These are phyloP conservation scores for Malthinus seriepunctatus DNA, from an alignment of 2,888 invertebrate genomes.

Conservation along the genomic window DNA sequence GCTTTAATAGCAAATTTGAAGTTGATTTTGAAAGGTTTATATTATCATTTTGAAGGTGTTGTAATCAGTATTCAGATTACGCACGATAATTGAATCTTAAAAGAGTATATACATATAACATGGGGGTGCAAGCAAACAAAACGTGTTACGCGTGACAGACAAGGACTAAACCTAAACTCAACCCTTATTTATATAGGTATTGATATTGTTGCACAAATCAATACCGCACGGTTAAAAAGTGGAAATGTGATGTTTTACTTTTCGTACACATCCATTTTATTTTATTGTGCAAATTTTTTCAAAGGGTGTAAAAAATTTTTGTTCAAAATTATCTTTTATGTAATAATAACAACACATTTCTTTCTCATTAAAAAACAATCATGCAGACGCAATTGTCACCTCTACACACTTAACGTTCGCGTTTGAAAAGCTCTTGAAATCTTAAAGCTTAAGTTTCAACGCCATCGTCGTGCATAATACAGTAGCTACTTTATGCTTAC, in stretches of 20 bases:
- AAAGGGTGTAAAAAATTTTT: background rate
- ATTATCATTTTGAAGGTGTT: slow-evolving; percentile 23
- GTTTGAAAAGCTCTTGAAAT: slow-evolving; percentile 24
- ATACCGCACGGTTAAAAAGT: background rate
- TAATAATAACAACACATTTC: slow-evolving; percentile 8
- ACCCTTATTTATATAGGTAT: slow-evolving; percentile 1
- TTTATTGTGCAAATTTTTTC: background rate
- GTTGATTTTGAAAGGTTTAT: too few species aligned
- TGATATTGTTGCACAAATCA: background rate
- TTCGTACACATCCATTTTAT: background rate
- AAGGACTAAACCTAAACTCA: slow-evolving; percentile 11
- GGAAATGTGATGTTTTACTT: background rate
- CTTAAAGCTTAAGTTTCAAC: slow-evolving; percentile 26
- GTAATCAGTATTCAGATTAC: slow-evolving; percentile 34
- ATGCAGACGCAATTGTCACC: slow-evolving; percentile 29
- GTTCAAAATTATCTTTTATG: too few species aligned
- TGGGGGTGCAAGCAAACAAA: slow-evolving; percentile 21
- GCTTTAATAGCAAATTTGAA: too few species aligned
- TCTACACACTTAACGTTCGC: slow-evolving; percentile 25
- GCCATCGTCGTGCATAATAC: slow-evolving; percentile 25
- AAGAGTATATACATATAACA: slow-evolving; percentile 19
- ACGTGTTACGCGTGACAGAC: slow-evolving; percentile 24
- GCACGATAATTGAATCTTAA: slow-evolving; percentile 31
- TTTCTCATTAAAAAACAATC: slow-evolving; percentile 28
- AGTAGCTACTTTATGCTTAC: slow-evolving; percentile 24